Evolutionary conservation across 2,113 vertebrate species (phyloP).

Genomic region (Dicerorhinus sumatrensis): DNA sequence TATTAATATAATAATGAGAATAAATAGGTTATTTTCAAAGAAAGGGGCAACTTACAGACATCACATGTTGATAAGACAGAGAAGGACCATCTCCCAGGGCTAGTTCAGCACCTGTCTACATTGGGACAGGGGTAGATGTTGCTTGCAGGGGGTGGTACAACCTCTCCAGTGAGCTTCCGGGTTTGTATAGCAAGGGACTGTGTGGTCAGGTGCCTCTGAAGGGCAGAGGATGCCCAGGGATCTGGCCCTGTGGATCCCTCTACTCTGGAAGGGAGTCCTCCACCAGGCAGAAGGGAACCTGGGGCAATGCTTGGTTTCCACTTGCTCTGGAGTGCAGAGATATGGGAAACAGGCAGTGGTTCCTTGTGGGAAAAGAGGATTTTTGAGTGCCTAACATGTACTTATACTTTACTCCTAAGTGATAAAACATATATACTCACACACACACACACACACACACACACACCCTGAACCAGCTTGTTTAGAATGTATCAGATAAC

Average conservation of each 20-base stretch:
- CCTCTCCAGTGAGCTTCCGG: not conserved
- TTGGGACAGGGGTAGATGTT: rapidly evolving
- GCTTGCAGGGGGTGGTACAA: not conserved
- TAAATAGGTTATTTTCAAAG: not conserved
- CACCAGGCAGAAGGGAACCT: no score
- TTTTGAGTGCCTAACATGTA: not conserved
- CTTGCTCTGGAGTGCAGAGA: not conserved
- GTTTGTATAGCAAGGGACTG: not conserved
- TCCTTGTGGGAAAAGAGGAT: not conserved
- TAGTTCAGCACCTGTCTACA: not conserved
- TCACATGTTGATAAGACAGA: no score
- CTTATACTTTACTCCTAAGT: not conserved
- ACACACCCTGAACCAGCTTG: no score
- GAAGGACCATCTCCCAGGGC: not conserved
- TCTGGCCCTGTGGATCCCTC: not conserved
- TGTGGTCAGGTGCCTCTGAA: not conserved
- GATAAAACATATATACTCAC: not conserved
- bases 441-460: not conserved
- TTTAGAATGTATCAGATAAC: not conserved
- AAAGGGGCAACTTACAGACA: not conserved
- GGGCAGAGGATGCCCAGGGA: not conserved
- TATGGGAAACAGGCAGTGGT: not conserved
- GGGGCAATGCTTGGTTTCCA: not conserved
- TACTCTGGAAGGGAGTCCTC: not conserved
- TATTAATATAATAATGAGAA: not conserved